phyloP scores from a whole-genome alignment of 2,888 invertebrate species.

The Tetramorium bicarinatum region DNA sequence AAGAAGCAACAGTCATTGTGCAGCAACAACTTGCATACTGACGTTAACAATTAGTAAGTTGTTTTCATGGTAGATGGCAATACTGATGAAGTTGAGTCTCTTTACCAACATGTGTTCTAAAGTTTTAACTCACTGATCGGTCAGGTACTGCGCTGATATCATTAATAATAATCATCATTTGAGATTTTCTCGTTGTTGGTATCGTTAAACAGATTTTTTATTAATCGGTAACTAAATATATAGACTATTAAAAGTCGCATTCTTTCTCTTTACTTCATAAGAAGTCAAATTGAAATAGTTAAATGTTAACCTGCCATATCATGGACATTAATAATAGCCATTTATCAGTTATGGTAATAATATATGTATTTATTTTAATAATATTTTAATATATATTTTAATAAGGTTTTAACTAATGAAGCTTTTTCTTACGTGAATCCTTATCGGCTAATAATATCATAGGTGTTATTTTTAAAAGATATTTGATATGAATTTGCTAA shows the following conservation, averaged over 20 bases:
- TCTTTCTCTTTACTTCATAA: not conserved
- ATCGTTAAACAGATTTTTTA: not conserved
- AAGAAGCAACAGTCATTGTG: slow-evolving; percentile 7
- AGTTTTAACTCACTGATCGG: not conserved
- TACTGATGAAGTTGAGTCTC: slow-evolving; percentile 2
- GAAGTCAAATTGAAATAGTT: not conserved
- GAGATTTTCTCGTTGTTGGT: not conserved
- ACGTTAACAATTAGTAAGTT: slow-evolving; percentile 8
- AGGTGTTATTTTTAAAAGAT: not conserved
- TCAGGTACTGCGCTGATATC: not conserved
- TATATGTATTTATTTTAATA: not conserved
- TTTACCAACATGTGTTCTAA: slow-evolving; percentile 30
- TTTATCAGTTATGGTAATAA: slow-evolving; percentile 7
- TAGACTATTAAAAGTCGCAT: not conserved
- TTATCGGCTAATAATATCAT: not conserved
- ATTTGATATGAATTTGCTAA: slow-evolving; percentile 2
- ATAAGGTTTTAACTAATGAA: not conserved
- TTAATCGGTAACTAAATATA: not conserved
- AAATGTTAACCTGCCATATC: not conserved
- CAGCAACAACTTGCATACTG: not conserved
- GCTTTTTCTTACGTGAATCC: not conserved
- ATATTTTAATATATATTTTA: not conserved
- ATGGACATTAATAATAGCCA: not conserved
- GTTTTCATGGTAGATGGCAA: slow-evolving; percentile 27
- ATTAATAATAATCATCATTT: not conserved